Evolutionary conservation across 2,888 invertebrate genomes (phyloP).

Genomic region (Camponotus fellah): DNA sequence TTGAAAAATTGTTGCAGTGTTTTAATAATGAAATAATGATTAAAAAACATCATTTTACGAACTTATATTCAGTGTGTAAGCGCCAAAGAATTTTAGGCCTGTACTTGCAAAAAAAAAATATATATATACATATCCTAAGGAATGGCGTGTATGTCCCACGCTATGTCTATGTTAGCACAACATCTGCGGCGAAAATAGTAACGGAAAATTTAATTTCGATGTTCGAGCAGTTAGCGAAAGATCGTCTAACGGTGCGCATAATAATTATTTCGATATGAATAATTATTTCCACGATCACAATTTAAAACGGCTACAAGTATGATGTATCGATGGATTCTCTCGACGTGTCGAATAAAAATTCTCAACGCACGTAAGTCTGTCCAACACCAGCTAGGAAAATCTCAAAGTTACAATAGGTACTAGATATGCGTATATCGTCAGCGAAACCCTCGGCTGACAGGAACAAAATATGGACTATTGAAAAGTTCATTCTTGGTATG

Average conservation of each 20-base stretch:
- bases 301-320: no score
- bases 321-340: neutral
- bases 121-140: no score
- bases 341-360: constrained; percentile 10
- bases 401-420: constrained; percentile 44
- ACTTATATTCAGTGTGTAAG: neutral
- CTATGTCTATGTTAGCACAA: no score
- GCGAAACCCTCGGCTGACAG: constrained; percentile 66
- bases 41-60: neutral
- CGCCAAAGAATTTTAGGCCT: no score
- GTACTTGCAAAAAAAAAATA: no score
- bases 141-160: no score
- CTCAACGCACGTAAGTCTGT: constrained; percentile 63
- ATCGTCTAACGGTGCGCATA: no score
- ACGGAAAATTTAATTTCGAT: no score
- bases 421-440: constrained; percentile 71
- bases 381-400: constrained; percentile 65
- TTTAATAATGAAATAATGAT: neutral
- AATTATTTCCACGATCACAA: no score
- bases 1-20: neutral
- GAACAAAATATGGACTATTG: constrained; percentile 74
- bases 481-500: constrained; percentile 72
- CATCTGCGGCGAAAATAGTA: no score
- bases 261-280: no score
- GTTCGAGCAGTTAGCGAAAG: no score